These are phyloP conservation scores for Parauchenoglanis ngamensis DNA, from an alignment of 2,797 vertebrate genomes.

Conservation along the genomic window DNA sequence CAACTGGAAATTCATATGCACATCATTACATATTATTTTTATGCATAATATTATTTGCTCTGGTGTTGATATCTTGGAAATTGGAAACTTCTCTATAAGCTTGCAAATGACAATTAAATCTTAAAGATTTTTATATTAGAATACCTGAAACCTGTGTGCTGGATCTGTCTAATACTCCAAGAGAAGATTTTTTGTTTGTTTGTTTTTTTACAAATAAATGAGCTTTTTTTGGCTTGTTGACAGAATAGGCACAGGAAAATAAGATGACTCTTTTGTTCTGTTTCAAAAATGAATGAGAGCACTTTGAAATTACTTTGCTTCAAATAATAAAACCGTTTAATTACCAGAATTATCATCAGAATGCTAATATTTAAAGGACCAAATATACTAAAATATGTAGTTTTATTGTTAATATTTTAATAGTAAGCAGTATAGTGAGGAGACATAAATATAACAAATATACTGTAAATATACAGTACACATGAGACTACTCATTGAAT, in stretches of 20 bases:
- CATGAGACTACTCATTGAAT: not conserved
- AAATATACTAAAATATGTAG: not conserved
- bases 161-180: slow-evolving; percentile 72
- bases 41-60: not conserved
- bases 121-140: not conserved
- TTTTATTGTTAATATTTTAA: not conserved
- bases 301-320: slow-evolving; percentile 23
- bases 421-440: not conserved
- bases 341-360: slow-evolving; percentile 8
- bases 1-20: not conserved
- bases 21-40: not conserved
- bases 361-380: not conserved
- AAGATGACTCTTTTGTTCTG: slow-evolving; percentile 19
- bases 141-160: not conserved
- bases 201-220: slow-evolving; percentile 73
- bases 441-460: not conserved
- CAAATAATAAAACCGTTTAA: slow-evolving; percentile 11
- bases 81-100: not conserved
- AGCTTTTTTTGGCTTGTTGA: not conserved
- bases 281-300: slow-evolving; percentile 16
- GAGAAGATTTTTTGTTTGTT: slow-evolving; percentile 64
- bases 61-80: not conserved
- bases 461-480: not conserved
- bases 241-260: slow-evolving; percentile 70
- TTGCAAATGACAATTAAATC: not conserved